These are phyloP conservation scores for Stercorarius parasiticus DNA, from an alignment of 2,113 vertebrate genomes.

Conservation along the genomic window DNA sequence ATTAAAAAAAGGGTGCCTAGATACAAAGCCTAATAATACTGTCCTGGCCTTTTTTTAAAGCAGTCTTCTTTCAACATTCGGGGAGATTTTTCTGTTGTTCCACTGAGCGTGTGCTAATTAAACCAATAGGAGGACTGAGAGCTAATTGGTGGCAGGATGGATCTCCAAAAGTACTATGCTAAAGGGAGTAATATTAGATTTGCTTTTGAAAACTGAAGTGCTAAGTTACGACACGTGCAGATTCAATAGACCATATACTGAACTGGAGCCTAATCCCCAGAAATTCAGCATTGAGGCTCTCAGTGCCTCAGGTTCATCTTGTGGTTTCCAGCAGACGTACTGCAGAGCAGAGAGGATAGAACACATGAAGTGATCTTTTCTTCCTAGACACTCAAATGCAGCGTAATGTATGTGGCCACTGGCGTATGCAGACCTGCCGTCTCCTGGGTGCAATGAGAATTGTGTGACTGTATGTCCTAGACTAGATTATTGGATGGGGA, in stretches of 20 bases:
- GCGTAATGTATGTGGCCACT: accelerated
- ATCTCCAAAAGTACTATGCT: neutral
- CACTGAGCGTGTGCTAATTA: neutral
- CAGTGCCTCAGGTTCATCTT: neutral
- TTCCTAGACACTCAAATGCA: neutral
- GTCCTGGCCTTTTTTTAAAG: neutral
- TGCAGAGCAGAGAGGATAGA: neutral
- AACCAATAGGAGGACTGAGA: conserved; percentile 9
- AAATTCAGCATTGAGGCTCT: neutral
- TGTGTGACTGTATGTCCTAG: accelerated
- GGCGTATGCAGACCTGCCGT: neutral
- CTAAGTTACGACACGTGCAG: neutral
- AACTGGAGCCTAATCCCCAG: neutral
- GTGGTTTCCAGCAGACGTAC: neutral
- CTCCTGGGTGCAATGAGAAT: neutral
- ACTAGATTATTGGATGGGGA: neutral
- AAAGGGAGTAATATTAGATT: neutral
- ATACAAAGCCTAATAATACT: neutral
- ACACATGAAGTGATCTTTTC: neutral
- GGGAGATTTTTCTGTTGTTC: conserved; percentile 17
- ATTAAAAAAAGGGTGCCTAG: conserved; percentile 11
- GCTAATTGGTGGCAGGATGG: conserved; percentile 18
- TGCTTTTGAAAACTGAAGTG: neutral
- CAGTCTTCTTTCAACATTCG: neutral
- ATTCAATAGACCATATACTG: neutral